Conservation (phyloP, 2,113 vertebrate species). For the Platichthys stellatus region DNA sequence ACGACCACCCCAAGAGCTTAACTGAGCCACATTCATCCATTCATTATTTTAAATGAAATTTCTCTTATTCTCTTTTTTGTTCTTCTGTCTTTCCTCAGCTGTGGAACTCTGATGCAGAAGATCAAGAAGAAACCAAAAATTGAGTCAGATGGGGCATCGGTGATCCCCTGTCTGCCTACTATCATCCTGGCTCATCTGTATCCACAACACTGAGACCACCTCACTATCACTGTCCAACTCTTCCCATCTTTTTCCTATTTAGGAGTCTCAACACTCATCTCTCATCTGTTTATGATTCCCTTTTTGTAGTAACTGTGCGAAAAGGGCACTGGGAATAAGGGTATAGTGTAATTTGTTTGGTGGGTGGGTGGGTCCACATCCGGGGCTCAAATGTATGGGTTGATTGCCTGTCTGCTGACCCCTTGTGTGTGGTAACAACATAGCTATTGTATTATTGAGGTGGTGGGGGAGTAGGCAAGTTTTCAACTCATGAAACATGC, state of each 20-base stretch:
- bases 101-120: slow-evolving; percentile 82
- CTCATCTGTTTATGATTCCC: slow-evolving; percentile 55
- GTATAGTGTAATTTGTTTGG: slow-evolving; percentile 37
- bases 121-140: slow-evolving; percentile 73
- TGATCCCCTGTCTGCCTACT: slow-evolving; percentile 61
- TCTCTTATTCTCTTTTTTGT: not conserved
- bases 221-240: slow-evolving; percentile 65
- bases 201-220: slow-evolving; percentile 65
- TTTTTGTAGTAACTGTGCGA: slow-evolving; percentile 61
- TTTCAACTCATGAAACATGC: slow-evolving; percentile 45
- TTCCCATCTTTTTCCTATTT: slow-evolving; percentile 61
- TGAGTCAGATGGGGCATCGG: slow-evolving; percentile 53
- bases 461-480: slow-evolving; percentile 45
- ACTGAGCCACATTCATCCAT: not conserved
- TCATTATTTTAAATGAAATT: not conserved
- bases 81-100: slow-evolving; percentile 65
- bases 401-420: slow-evolving; percentile 43
- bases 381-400: slow-evolving; percentile 33
- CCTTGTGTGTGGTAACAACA: slow-evolving; percentile 30
- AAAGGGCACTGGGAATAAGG: slow-evolving; percentile 21
- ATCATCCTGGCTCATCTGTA: slow-evolving; percentile 59
- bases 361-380: slow-evolving; percentile 35
- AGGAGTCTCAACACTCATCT: slow-evolving; percentile 64
- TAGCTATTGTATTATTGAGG: slow-evolving; percentile 41
- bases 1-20: no score